These are phyloP conservation scores for Lacerta agilis DNA, from an alignment of 2,797 vertebrate genomes.

Conservation along the genomic window DNA sequence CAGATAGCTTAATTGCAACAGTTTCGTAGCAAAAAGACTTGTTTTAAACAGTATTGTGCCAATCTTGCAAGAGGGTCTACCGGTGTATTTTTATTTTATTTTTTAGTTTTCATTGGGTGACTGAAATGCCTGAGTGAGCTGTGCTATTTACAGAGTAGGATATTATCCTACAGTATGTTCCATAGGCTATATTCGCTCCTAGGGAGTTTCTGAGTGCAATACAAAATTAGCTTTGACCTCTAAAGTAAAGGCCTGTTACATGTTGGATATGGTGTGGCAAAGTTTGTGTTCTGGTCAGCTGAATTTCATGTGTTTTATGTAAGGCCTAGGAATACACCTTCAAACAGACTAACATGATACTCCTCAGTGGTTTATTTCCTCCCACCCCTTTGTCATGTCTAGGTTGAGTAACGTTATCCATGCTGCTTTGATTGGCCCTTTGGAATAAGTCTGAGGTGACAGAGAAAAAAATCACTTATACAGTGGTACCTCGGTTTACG, in stretches of 20 bases:
- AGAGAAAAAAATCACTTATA: neutral
- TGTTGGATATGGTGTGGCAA: neutral
- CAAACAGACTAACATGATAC: neutral
- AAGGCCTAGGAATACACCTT: neutral
- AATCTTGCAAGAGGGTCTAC: neutral
- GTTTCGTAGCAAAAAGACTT: neutral
- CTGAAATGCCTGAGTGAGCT: neutral
- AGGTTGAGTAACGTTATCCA: neutral
- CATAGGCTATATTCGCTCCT: neutral
- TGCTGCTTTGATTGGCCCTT: neutral
- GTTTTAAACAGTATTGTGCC: neutral
- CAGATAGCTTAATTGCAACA: neutral
- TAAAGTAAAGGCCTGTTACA: neutral
- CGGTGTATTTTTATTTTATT: neutral
- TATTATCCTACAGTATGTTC: neutral
- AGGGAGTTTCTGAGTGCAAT: neutral
- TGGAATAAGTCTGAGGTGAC: neutral
- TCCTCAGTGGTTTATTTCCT: neutral
- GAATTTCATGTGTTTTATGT: neutral
- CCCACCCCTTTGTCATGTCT: neutral
- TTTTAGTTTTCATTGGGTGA: neutral
- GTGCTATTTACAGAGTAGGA: neutral
- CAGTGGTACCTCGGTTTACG: no score
- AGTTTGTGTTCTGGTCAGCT: neutral
- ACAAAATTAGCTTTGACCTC: constrained; percentile 3